Base-by-base conservation (phyloP, 2,888 invertebrate species). In the Psococerastis gibbosa region DNA sequence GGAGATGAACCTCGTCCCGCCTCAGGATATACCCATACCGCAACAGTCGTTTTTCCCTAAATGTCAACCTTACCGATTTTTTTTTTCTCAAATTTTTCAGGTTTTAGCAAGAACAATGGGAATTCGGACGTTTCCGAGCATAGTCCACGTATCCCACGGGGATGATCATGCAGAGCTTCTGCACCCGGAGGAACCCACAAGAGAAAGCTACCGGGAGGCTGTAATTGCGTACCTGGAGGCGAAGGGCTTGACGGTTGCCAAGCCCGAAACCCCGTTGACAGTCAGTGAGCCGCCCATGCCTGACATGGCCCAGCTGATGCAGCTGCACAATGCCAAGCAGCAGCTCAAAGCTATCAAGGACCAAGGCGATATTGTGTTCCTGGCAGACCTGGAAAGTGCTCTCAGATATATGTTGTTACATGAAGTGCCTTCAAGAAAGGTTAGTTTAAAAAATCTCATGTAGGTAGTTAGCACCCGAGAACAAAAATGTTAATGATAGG, bases 331-430 rank as follows among this genome's bases (percentile, higher is more conserved):
- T 43, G 50, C 51, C 16, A 52, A 56, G 49, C 57, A 54, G 41
- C 51, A 61, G 35, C 51, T 55, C 32, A 53, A 59, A 32, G 56
- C 57, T 47, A 55, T 62, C 9, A 62, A 60, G 42, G 54, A 54
- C 49, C 58, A 59, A 53, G 62, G 62, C 23, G 75, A 81, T 57
- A 59, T 69, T 3, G 70, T 92, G 1, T 87, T 83, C 59, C 82
- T 85, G 61, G 73, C 76, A 49, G 97, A 97, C 63, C 61, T 97
- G 46, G 87, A 91, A 61, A 82, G 79, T 54, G 80, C 87, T 1
- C 60, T 97, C n/a, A 71, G 75, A 51, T 83, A 81, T 55, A 78
- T 82, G 38, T 64, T 97, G 18, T 72, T 72, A 50, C 81, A 83
- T 52, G 97, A 97, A 67, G 72, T 97, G 20, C 71, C 80, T 2